Evolutionary conservation across 2,797 vertebrate species (phyloP), one percentile per base, ranked within the genome.

Genomic region (Mormyrus proboscirostris): DNA sequence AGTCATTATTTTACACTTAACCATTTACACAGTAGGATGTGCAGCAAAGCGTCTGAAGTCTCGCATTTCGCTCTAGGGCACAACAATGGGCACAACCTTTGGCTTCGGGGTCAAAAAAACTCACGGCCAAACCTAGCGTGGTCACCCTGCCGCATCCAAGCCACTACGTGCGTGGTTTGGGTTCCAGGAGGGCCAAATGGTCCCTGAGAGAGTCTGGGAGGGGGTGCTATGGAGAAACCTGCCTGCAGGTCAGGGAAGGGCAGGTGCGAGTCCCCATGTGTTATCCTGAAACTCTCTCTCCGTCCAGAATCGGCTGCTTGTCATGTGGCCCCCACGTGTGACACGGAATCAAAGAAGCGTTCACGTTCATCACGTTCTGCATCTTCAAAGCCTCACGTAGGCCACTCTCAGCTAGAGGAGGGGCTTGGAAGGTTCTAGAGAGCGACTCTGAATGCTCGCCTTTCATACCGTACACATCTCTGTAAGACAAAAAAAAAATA

Each of bases 381-480:
- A 50, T 33, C 50, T 88, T 82, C 22, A 88, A 59, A 86, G 29
- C 25, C 62, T 38, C 9, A 19, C n/a, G 22, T 22, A 0, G 4
- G 44, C 14, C 25, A 7, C 22, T 25, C 10, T 33, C 22, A 55
- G 50, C 49, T 25, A n/a, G 51, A 10, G 50, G 25, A 50, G 83
- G 65, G 50, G 55, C 41, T 82, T 59, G 86, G 87, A 83, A 88
- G 86, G 86, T 41, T 86, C 57, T 14, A 14, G 29, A 83, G 79
- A 88, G 65, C n/a, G 69, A 57, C 76, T 87, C 53, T 49, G 51
- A 89, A 82, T 22, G 62, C 85, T 51, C 5, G 8, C 44, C 47
- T 85, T 44, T 62, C 44, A 12, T 29, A 73, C 53, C 76, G 50
- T 87, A 4, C 9, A 22, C 59, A 49, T 89, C 38, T 82, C 38